Evolutionary conservation across 64 coral and sea anemone species (phyloP).

Genomic region (Montipora foliosa): DNA sequence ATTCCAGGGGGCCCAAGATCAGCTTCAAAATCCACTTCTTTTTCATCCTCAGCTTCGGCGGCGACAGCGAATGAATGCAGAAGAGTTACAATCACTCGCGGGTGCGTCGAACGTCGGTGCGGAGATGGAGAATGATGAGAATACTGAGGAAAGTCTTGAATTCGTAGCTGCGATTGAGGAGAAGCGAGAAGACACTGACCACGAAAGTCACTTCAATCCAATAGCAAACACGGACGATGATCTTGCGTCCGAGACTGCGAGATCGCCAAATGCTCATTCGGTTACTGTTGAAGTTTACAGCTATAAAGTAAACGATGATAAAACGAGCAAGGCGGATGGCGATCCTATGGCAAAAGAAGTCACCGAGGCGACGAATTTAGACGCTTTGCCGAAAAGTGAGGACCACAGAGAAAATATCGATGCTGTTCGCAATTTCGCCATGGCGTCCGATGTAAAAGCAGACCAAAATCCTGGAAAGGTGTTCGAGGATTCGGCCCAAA

Average conservation of each 20-base stretch:
- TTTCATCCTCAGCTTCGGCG: constrained; percentile 72
- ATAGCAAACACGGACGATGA: not conserved
- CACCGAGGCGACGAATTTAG: not conserved
- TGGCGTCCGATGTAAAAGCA: not conserved
- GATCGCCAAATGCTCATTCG: constrained; percentile 24
- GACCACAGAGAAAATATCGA: too few relatives aligned
- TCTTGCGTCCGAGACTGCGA: not conserved
- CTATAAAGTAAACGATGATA: constrained; percentile 2
- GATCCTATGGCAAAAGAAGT: not conserved
- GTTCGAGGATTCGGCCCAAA: not conserved
- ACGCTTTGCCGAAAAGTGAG: not conserved
- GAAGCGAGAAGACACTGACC: not conserved
- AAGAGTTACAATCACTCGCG: constrained; percentile 10
- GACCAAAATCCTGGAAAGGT: not conserved
- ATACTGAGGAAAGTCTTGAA: not conserved
- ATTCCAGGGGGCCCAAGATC: constrained; percentile 73
- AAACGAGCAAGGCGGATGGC: not conserved
- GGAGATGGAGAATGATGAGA: not conserved
- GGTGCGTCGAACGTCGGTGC: not conserved
- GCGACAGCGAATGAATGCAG: not conserved
- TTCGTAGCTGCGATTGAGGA: not conserved
- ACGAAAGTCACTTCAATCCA: not conserved
- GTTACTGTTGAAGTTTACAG: constrained; percentile 53
- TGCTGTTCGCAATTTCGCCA: too few relatives aligned
- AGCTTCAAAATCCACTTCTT: constrained; percentile 80